Evolutionary conservation across 2,797 vertebrate genomes (phyloP).

Genomic region (Oreonectes daqikongensis): DNA sequence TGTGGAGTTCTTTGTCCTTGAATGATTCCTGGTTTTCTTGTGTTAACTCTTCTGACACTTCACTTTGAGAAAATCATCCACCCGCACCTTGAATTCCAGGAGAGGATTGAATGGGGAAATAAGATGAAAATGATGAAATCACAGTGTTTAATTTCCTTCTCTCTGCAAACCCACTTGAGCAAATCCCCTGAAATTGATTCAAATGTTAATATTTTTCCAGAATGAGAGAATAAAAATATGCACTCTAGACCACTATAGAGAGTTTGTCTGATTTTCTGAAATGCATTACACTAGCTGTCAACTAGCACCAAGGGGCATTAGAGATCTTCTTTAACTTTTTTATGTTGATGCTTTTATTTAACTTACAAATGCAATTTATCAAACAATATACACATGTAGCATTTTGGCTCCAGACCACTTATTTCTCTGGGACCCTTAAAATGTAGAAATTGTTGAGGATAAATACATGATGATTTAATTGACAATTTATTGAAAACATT

Average conservation of each 20-base stretch:
- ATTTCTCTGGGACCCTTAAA: no score
- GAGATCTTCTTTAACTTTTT: no score
- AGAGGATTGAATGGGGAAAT: background rate
- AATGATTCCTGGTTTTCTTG: conserved; percentile 41
- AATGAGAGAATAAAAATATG: background rate
- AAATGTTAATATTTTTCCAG: background rate
- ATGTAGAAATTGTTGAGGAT: no score
- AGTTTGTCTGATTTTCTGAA: background rate
- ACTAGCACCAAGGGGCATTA: no score
- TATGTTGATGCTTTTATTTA: no score
- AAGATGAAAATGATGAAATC: conserved; percentile 17
- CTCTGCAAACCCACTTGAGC: background rate
- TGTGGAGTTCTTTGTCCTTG: conserved; percentile 17
- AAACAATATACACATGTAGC: no score
- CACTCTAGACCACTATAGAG: background rate
- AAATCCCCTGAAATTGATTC: background rate
- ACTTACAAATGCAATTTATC: no score
- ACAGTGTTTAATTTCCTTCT: background rate
- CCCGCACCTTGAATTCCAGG: background rate
- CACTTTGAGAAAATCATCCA: background rate
- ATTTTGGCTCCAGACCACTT: no score
- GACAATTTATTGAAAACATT: no score
- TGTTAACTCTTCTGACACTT: conserved; percentile 22
- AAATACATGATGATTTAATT: no score
- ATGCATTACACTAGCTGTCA: no score